A percentile compares a stretch with the other conserved stretches of the same genome.
These are phyloP conservation scores for Dascyllus trimaculatus DNA, from an alignment of 2,113 vertebrate species.

Conservation along the genomic window DNA sequence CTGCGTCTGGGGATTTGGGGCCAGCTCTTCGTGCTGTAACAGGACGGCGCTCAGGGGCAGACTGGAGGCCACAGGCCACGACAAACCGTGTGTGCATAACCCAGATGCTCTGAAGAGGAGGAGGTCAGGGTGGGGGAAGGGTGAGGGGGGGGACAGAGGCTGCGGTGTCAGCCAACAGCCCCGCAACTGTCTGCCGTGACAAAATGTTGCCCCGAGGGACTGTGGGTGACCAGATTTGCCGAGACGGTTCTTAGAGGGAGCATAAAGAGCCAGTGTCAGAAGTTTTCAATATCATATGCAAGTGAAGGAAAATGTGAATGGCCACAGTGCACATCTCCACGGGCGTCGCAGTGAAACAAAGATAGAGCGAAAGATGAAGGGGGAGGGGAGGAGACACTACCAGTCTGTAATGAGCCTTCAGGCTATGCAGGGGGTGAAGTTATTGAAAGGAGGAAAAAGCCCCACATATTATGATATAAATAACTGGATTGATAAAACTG, in stretches of 20 bases:
- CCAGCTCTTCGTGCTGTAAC: constrained; percentile 32
- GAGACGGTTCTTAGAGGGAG: constrained; percentile 33
- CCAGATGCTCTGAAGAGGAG: constrained; percentile 78
- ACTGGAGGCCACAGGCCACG: constrained; percentile 61
- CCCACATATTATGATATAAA: constrained; percentile 2
- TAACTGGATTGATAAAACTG: too few species aligned
- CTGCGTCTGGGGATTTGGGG: constrained; percentile 58
- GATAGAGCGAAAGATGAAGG: constrained; percentile 33
- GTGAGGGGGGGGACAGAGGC: constrained; percentile 40
- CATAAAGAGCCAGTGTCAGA: constrained; percentile 61
- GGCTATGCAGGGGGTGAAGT: constrained; percentile 13
- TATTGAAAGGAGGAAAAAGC: not conserved
- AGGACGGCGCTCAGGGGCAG: constrained; percentile 39
- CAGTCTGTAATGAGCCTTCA: constrained; percentile 56
- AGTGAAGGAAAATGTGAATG: constrained; percentile 67
- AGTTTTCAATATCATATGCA: constrained; percentile 73
- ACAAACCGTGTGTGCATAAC: constrained; percentile 71
- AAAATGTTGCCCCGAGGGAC: constrained; percentile 70
- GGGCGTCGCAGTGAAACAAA: constrained; percentile 64
- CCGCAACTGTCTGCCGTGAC: constrained; percentile 45
- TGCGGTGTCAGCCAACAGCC: constrained; percentile 37
- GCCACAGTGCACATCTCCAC: constrained; percentile 52
- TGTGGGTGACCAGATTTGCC: constrained; percentile 49
- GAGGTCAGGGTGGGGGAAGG: constrained; percentile 66
- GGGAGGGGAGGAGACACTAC: constrained; percentile 39